Percentiles rank a stretch among this genome's conserved stretches.
These are phyloP conservation scores for Tympanoctomys barrerae DNA, from an alignment of 2,797 vertebrate genomes.

Conservation along the genomic window DNA sequence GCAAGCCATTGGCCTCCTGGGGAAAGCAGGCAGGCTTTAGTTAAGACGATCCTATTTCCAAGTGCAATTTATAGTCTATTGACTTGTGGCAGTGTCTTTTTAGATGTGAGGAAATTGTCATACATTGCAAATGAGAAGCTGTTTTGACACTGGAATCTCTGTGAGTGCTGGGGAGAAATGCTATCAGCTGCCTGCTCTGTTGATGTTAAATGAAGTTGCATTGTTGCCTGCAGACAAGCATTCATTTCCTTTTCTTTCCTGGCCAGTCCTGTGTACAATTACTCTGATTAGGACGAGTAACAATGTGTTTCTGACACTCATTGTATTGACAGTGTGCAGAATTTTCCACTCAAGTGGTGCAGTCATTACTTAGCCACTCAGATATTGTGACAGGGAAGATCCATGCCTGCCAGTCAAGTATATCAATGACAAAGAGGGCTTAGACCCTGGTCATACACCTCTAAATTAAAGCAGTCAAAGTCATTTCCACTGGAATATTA, in stretches of 20 bases:
- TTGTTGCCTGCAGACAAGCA: constrained; percentile 87
- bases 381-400: constrained; percentile 92
- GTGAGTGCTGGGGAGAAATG: constrained; percentile 91
- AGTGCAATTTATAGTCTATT: constrained; percentile 98
- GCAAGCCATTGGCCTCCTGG: constrained; percentile 86
- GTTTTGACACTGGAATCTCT: constrained; percentile 92
- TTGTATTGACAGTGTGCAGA: constrained; percentile 87
- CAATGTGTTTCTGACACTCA: constrained; percentile 88
- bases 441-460: constrained; percentile 87
- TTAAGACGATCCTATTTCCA: constrained; percentile 95
- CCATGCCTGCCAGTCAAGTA: constrained; percentile 94
- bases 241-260: constrained; percentile 89
- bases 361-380: constrained; percentile 91
- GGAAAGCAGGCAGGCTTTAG: constrained; percentile 93
- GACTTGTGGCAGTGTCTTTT: constrained; percentile 96
- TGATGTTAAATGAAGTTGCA: constrained; percentile 94
- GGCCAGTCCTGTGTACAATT: constrained; percentile 89
- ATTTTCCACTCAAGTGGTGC: constrained; percentile 90
- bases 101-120: constrained; percentile 97
- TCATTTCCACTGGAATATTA: constrained; percentile 88
- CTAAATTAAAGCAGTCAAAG: constrained; percentile 94
- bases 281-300: constrained; percentile 92
- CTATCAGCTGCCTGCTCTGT: constrained; percentile 91
- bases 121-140: constrained; percentile 97
- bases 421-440: constrained; percentile 92